Conservation (phyloP, 2,113 vertebrate species). For the Dicentrarchus labrax region DNA sequence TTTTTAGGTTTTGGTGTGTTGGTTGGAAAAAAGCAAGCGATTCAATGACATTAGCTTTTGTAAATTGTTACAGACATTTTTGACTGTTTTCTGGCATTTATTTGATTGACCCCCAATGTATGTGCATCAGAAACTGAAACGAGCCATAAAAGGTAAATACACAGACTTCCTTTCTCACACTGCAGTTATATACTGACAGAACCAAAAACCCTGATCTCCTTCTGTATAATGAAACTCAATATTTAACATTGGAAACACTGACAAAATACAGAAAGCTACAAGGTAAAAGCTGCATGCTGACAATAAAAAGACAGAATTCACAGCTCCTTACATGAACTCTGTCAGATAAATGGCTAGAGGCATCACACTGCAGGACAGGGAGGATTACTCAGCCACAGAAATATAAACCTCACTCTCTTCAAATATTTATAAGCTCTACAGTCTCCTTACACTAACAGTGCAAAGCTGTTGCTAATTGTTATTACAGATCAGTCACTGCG, state of each 20-base stretch:
- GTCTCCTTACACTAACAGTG: conserved; percentile 58
- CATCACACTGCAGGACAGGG: conserved; percentile 23
- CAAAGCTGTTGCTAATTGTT: conserved; percentile 69
- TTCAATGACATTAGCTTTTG: neutral
- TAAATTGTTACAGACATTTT: no score
- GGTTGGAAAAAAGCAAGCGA: neutral
- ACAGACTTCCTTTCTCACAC: neutral
- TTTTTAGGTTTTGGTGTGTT: no score
- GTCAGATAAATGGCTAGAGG: conserved; percentile 13
- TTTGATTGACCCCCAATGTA: no score
- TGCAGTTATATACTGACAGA: no score
- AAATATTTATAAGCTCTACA: conserved; percentile 62
- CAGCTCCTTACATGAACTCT: neutral
- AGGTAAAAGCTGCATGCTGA: neutral
- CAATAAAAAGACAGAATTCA: neutral
- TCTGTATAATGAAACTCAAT: neutral
- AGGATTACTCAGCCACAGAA: conserved; percentile 48
- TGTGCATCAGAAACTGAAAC: neutral
- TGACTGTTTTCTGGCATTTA: no score
- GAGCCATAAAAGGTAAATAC: neutral
- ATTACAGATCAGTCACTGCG: conserved; percentile 66
- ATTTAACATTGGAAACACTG: neutral
- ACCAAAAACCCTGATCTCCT: no score
- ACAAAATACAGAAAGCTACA: neutral
- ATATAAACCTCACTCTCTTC: conserved; percentile 46